Base-by-base conservation (phyloP, 2,888 invertebrate genomes). In the Drymonia ruficornis region DNA sequence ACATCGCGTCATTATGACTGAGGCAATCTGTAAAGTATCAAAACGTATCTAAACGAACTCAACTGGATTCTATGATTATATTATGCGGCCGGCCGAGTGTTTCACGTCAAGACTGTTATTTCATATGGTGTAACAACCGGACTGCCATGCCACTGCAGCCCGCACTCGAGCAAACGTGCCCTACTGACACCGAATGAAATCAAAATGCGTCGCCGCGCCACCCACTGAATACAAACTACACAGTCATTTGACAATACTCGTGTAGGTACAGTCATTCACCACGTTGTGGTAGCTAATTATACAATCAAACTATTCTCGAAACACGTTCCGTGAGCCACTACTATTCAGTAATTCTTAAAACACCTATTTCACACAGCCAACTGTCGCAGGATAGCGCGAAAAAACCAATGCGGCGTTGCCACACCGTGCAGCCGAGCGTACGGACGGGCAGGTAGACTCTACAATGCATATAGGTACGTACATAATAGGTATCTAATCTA, bases 361-460 rank as follows among this genome's bases (percentile, higher is more conserved):
- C 78, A 74, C 29, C 75, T 77, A 80, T 82, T 85, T 80, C 78
- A 83, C 80, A 81, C 78, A 80, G 79, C 78, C 73, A 78, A 81
- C 78, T 77, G 84, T 81, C 81, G 82, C 78, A 84, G 86, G 84
- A 87, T 85, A 87, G 83, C 84, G 86, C 88, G 83, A 88, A 89
- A 84, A 85, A 84, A 81, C 80, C 72, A 83, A 81, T 80, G 91
- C 91, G 89, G 80, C 89, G 91, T 92, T 92, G 91, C 91, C 91
- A 83, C 83, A 83, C 84, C 87, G 91, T 87, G 87, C 91, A 82
- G 70, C 82, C 81, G 84, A 86, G 81, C 86, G 83, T 83, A 85
- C 84, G 81, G 82, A 85, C 84, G 81, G 82, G 81, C 87, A 87
- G 87, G 88, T 87, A 89, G 89, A 80, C 82, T 84, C 77, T 67